Base-by-base conservation (phyloP, 2,888 invertebrate species). In the Synanthedon tipuliformis region DNA sequence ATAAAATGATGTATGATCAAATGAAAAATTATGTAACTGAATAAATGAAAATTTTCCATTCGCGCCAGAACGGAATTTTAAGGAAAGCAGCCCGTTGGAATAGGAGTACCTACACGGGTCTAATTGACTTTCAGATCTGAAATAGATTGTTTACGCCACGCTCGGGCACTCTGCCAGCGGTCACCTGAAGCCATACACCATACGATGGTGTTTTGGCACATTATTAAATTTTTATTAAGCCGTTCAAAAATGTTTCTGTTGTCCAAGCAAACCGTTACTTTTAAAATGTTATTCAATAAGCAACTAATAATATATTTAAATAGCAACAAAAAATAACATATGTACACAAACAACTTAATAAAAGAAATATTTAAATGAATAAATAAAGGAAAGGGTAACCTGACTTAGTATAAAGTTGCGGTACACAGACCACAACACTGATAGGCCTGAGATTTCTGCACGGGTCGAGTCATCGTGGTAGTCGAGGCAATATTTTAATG, bases 81-180 rank as follows among this genome's bases (percentile, higher is more conserved):
- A 60, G 61, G 62, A 65, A 74, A 71, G 66, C 68, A 60, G 55
- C 56, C 64, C 59, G 64, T 63, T 66, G 64, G 69, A 70, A 72
- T 69, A 74, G 70, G 68, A 75, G 74, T 71, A 72, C 15, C 10
- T 50, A 50, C 69, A 64, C 65, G 66, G 73, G 61, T 66, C 59
- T 59, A 75, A 77, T 78, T 77, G 74, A 73, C 74, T 78, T 76
- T 70, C 69, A 72, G 77, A 75, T 77, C 82, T 75, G 74, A 86
- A 86, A 86, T 85, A 86, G 84, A 80, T 80, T 86, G 85, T 86
- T 86, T 85, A 85, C 84, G 80, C 78, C 77, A 73, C 73, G 71
- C 71, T 68, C 71, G 73, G 86, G 86, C 86, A 66, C 57, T 50
- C 54, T 74, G 86, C 87, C 86, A 85, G 75, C 73, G 68, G 76